Percentiles rank a stretch among this genome's conserved stretches.
phyloP scores from a whole-genome alignment of 2,888 invertebrate genomes.

The Anorthoa munda region DNA sequence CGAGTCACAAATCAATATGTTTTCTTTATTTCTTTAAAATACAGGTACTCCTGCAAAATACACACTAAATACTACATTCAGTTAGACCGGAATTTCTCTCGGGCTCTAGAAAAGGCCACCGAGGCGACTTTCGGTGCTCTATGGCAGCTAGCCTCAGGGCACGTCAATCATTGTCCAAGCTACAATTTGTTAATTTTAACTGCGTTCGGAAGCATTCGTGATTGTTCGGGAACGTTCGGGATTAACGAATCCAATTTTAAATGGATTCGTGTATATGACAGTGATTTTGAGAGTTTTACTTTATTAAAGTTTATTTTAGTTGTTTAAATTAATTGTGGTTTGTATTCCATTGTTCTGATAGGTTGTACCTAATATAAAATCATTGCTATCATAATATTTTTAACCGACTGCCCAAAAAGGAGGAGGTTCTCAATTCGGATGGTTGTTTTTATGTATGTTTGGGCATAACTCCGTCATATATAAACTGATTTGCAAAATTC shows the following conservation, averaged over 20 bases:
- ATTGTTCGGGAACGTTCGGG: neutral
- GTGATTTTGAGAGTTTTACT: conserved; percentile 36
- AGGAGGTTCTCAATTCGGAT: too few species aligned
- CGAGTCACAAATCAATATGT: too few species aligned
- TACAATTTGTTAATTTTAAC: conserved; percentile 40
- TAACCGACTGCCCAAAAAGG: too few species aligned
- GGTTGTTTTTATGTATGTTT: too few species aligned
- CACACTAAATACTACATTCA: too few species aligned
- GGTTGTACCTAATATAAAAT: neutral
- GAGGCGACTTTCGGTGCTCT: neutral
- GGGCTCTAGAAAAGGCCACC: neutral
- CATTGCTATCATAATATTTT: neutral
- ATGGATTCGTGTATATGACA: conserved; percentile 35
- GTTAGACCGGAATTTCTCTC: too few species aligned
- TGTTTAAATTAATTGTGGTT: conserved; percentile 3
- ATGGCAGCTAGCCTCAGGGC: conserved; percentile 23
- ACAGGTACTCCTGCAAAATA: too few species aligned
- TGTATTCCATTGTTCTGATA: conserved; percentile 1
- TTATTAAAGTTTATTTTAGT: conserved; percentile 9
- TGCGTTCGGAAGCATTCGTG: conserved; percentile 29
- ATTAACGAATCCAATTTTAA: conserved; percentile 46
- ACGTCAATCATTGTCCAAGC: conserved; percentile 53
- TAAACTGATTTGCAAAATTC: too few species aligned
- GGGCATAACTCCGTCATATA: too few species aligned
- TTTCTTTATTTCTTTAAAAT: too few species aligned